A percentile compares a stretch with the other conserved stretches of the same genome.
Conservation (phyloP, 2,888 invertebrate species). For the Iphiclides podalirius region DNA sequence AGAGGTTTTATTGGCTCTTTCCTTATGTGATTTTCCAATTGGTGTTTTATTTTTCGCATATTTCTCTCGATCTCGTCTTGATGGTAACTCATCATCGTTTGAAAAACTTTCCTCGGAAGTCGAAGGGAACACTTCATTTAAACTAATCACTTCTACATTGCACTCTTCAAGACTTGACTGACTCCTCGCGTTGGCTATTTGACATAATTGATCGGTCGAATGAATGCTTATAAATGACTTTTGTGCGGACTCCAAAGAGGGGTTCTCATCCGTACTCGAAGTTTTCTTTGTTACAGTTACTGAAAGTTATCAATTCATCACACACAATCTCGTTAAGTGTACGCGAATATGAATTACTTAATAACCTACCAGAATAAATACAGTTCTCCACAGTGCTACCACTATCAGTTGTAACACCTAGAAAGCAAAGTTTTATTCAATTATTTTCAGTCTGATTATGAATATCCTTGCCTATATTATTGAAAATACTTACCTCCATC, state of each 20-base stretch:
- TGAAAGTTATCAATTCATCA: constrained; percentile 37
- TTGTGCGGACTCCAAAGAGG: constrained; percentile 51
- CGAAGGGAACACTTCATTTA: constrained; percentile 71
- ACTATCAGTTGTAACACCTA: constrained; percentile 54
- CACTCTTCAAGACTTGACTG: constrained; percentile 57
- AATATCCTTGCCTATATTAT: constrained; percentile 1
- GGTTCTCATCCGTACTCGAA: constrained; percentile 44
- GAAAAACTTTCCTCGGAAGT: constrained; percentile 73
- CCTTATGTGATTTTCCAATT: constrained; percentile 40
- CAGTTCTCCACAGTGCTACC: constrained; percentile 52
- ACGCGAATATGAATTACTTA: background rate
- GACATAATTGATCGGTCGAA: constrained; percentile 70
- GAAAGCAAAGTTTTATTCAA: constrained; percentile 37
- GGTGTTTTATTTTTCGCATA: constrained; percentile 42
- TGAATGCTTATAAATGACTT: constrained; percentile 75
- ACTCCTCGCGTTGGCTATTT: constrained; percentile 52
- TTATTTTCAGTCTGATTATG: constrained; percentile 1
- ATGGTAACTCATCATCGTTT: constrained; percentile 58
- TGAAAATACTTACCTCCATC: constrained; percentile 53
- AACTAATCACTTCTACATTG: constrained; percentile 67
- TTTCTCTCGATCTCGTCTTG: constrained; percentile 44
- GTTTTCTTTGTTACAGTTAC: constrained; percentile 70
- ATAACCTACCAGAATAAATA: constrained; percentile 62
- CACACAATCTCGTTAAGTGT: no score
- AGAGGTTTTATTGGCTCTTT: constrained; percentile 44